A percentile compares a stretch with the other conserved stretches of the same genome.
Conservation (phyloP, 2,113 vertebrate genomes). For the Epinephelus fuscoguttatus region DNA sequence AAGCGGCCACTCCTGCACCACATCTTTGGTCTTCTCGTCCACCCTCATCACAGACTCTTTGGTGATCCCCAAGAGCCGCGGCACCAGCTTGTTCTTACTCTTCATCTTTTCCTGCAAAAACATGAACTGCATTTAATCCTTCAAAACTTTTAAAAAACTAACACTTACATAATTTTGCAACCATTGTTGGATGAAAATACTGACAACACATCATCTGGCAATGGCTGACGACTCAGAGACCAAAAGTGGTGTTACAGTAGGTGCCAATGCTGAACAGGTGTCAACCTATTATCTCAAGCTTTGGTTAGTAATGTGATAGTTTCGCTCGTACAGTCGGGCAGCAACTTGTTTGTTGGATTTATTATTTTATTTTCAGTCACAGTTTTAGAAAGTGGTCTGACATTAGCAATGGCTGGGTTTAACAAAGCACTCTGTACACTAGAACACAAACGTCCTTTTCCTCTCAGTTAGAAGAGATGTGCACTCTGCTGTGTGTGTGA, state of each 20-base stretch:
- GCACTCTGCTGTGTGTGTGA: too few species aligned
- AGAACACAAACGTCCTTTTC: neutral
- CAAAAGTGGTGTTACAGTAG: neutral
- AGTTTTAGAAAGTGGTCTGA: neutral
- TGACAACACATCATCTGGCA: neutral
- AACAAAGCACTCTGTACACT: neutral
- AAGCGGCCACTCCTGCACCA: conserved; percentile 97
- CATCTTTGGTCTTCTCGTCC: conserved; percentile 98
- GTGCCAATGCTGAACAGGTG: neutral
- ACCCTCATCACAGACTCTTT: conserved; percentile 99
- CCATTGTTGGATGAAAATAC: neutral
- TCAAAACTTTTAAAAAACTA: neutral
- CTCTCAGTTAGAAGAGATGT: neutral
- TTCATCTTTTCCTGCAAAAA: conserved; percentile 96
- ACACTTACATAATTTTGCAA: neutral
- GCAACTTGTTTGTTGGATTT: neutral
- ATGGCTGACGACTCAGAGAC: neutral
- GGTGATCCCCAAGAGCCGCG: conserved; percentile 95
- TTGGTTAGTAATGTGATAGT: neutral
- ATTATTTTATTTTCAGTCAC: neutral
- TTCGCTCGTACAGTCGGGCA: neutral
- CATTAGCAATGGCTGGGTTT: neutral
- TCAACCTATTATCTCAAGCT: neutral
- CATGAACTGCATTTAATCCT: neutral
- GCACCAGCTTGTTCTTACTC: conserved; percentile 97